phyloP scores from a whole-genome alignment of 2,113 vertebrate species.

The Carlito syrichta region DNA sequence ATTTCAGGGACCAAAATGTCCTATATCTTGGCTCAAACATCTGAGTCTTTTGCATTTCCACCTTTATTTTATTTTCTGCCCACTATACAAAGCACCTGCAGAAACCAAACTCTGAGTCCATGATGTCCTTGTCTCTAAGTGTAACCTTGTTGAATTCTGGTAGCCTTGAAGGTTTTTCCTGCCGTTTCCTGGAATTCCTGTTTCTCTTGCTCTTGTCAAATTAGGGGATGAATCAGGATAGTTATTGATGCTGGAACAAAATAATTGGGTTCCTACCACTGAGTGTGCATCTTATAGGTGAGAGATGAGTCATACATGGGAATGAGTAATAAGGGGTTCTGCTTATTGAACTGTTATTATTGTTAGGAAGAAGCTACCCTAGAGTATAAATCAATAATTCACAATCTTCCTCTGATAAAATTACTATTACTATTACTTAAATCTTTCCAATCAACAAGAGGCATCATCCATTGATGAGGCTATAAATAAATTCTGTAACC shows the following conservation, averaged over 20 bases:
- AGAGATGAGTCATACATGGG: rapidly evolving
- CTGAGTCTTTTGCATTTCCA: neutral
- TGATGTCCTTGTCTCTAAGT: neutral
- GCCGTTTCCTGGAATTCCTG: too few relatives aligned
- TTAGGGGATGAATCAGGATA: rapidly evolving
- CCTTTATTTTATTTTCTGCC: neutral
- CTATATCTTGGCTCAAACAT: neutral
- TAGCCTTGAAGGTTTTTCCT: too few relatives aligned
- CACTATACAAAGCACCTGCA: neutral
- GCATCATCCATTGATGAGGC: neutral
- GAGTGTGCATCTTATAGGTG: neutral
- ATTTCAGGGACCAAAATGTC: neutral
- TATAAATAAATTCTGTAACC: neutral
- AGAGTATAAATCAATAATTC: neutral
- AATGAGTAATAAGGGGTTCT: rapidly evolving
- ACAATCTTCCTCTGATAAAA: neutral
- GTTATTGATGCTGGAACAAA: neutral
- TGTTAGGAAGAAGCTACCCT: neutral
- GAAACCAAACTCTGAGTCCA: neutral
- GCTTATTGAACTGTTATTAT: rapidly evolving
- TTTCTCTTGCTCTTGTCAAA: neutral
- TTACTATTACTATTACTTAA: neutral
- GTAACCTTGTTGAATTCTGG: too few relatives aligned
- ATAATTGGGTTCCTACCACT: rapidly evolving
- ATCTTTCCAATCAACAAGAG: neutral